These are phyloP conservation scores for Plotosus lineatus DNA, from an alignment of 2,113 vertebrate genomes.

Conservation along the genomic window DNA sequence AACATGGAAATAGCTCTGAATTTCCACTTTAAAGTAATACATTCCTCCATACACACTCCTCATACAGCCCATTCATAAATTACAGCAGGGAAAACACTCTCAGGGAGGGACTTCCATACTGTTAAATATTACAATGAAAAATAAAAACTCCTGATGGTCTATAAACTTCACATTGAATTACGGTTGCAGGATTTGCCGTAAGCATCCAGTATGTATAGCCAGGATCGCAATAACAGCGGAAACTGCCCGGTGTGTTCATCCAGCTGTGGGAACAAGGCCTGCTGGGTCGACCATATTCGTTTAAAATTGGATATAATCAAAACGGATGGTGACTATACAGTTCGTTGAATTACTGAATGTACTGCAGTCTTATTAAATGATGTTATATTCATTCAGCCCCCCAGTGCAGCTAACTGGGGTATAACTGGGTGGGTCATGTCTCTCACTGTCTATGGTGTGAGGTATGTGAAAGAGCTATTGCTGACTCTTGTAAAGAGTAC, in stretches of 20 bases:
- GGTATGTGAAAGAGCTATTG: too few relatives aligned
- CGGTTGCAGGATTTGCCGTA: constrained; percentile 68
- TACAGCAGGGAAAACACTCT: background rate
- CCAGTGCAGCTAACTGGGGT: too few relatives aligned
- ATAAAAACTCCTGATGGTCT: background rate
- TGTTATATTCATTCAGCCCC: too few relatives aligned
- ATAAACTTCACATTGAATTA: constrained; percentile 50
- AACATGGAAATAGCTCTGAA: background rate
- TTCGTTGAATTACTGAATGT: background rate
- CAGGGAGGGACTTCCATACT: too few relatives aligned
- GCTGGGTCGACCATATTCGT: constrained; percentile 67
- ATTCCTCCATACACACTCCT: background rate
- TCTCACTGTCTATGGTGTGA: too few relatives aligned
- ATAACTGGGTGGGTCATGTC: too few relatives aligned
- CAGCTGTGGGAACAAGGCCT: constrained; percentile 70
- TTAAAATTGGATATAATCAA: constrained; percentile 44
- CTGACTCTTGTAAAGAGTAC: too few relatives aligned
- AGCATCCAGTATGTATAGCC: constrained; percentile 63
- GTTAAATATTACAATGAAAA: background rate
- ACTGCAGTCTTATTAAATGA: too few relatives aligned
- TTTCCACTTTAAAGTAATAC: background rate
- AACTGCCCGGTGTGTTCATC: constrained; percentile 72
- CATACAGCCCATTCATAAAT: background rate
- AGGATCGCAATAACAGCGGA: constrained; percentile 70
- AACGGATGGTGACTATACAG: background rate